These are phyloP conservation scores for Unio pictorum DNA, from an alignment of 2,888 invertebrate species.

Conservation along the genomic window DNA sequence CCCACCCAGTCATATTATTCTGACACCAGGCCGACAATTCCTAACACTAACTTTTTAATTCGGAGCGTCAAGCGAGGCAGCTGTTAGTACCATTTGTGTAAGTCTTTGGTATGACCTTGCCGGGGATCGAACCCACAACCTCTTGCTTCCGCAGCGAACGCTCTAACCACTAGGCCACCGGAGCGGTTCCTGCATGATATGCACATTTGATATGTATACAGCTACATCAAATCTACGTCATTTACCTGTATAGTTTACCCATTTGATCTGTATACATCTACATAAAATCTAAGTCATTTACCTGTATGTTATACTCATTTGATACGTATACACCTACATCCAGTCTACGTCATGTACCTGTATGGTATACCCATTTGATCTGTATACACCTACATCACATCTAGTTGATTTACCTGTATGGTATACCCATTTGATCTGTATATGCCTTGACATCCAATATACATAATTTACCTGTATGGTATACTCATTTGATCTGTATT, in stretches of 20 bases:
- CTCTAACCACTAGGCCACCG: too few relatives aligned
- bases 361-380: not conserved
- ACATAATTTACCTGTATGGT: constrained; percentile 50
- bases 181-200: not conserved
- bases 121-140: too few relatives aligned
- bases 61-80: too few relatives aligned
- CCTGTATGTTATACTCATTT: not conserved
- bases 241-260: not conserved
- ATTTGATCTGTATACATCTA: not conserved
- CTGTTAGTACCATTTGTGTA: too few relatives aligned
- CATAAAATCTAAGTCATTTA: not conserved
- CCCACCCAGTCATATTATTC: too few relatives aligned
- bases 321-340: not conserved
- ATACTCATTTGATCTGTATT: constrained; percentile 28
- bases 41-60: too few relatives aligned
- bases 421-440: constrained; percentile 25
- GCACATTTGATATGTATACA: too few relatives aligned
- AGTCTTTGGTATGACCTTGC: too few relatives aligned
- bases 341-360: not conserved
- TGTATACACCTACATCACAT: not conserved
- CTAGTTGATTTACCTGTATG: constrained; percentile 46
- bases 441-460: not conserved
- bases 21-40: too few relatives aligned
- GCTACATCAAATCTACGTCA: too few relatives aligned
- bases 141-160: too few relatives aligned